Base-by-base conservation (phyloP, 2,113 vertebrate genomes). In the Cathartes aura region DNA sequence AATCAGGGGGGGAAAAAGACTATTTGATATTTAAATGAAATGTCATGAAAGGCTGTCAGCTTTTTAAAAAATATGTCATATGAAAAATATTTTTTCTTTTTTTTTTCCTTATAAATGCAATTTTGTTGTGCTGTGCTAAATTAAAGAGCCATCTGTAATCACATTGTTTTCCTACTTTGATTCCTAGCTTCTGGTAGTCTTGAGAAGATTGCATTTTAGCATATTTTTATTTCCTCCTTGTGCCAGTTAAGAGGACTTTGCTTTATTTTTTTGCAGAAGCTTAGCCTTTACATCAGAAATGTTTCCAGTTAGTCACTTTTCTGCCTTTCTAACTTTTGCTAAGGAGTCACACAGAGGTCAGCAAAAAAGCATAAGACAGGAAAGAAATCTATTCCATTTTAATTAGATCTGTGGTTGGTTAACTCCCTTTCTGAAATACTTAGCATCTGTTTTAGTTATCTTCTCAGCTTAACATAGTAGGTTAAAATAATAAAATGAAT, bases 401-500 rank as follows among this genome's bases (percentile, higher is more conserved):
- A 97, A 79, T 97, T 94, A 95, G 55, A 70, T 47, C 43, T 82
- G 56, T 79, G 56, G 66, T 92, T 94, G 72, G 38, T 93, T 95
- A 76, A 85, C 67, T 93, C 62, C 71, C 48, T 95, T 96, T 72
- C 52, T 95, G 81, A 96, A 97, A 86, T 91, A 94, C 21, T 83
- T 94, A 62, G 70, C 82, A 92, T 95, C 85, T 87, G 40, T 87
- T 62, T 89, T 97, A 96, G 74, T 97, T 98, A 83, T 95, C 93
- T 96, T 98, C 86, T 91, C 71, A 81, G 67, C 78, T 95, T 93
- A 93, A 95, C 93, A 90, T 19, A 90, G 75, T 78, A 68, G 53
- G 64, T 94, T 97, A 87, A 96, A 96, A 76, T 74, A 90, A 89
- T 90, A 71, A 86, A 91, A 72, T 55, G 48, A 82, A 45, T 96